These are phyloP conservation scores for Myotis myotis DNA, from an alignment of 2,797 vertebrate species.

Conservation along the genomic window DNA sequence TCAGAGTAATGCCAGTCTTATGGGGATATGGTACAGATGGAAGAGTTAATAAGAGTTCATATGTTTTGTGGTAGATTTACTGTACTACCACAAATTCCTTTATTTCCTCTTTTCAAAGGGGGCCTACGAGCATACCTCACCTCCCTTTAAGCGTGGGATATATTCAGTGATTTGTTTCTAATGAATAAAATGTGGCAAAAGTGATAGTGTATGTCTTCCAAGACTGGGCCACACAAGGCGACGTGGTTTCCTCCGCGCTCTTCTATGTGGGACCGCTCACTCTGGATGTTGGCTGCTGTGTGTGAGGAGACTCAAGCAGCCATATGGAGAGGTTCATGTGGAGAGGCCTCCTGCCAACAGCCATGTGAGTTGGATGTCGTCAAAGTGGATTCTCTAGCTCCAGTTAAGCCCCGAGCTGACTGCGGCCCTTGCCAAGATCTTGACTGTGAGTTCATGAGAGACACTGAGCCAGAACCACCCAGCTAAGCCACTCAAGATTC, in stretches of 20 bases:
- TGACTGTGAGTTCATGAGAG: not conserved
- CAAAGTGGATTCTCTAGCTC: not conserved
- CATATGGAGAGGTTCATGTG: not conserved
- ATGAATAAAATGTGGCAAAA: not conserved
- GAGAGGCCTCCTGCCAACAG: not conserved
- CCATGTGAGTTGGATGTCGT: not conserved
- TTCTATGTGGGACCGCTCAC: not conserved
- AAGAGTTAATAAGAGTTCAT: not conserved
- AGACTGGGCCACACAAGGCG: not conserved
- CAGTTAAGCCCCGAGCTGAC: not conserved
- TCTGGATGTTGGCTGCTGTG: not conserved
- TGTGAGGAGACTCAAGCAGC: not conserved
- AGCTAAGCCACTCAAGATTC: not conserved
- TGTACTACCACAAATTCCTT: not conserved
- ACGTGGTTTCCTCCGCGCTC: not conserved
- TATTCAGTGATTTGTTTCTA: not conserved
- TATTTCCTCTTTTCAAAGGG: not conserved
- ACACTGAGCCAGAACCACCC: not conserved
- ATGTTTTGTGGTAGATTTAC: not conserved
- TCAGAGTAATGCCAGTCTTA: not conserved
- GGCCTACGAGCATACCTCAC: not conserved
- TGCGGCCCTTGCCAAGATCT: not conserved
- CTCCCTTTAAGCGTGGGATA: not conserved
- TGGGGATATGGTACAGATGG: not conserved
- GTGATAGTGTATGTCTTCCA: not conserved